Evolutionary conservation across 1,140 invertebrate species (phyloP).

Genomic region (Lepidurus apus): DNA sequence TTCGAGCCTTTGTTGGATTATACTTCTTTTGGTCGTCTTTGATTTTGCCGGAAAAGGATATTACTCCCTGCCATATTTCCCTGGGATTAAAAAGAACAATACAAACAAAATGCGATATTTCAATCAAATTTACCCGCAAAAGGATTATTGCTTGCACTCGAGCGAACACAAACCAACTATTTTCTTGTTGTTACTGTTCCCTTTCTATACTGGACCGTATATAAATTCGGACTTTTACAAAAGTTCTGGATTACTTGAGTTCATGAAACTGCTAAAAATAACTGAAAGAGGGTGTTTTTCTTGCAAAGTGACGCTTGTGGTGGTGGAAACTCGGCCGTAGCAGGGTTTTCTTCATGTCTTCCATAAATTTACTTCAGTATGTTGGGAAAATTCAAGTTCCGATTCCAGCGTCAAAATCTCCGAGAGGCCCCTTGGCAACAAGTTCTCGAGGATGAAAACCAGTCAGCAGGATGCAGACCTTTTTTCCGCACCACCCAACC

Average conservation of each 20-base stretch:
- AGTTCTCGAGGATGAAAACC: slow-evolving; percentile 3
- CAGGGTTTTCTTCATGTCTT: too few species aligned
- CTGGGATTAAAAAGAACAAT: not conserved
- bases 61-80: not conserved
- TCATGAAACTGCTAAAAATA: too few species aligned
- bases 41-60: not conserved
- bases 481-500: not conserved
- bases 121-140: not conserved
- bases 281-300: too few species aligned
- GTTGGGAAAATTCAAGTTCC: too few species aligned
- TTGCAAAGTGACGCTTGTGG: too few species aligned
- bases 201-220: not conserved
- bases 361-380: too few species aligned
- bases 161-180: not conserved
- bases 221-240: too few species aligned
- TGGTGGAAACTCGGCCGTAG: too few species aligned
- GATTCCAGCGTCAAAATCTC: not conserved
- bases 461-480: not conserved
- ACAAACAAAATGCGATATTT: not conserved
- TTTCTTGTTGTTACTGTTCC: not conserved
- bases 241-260: too few species aligned
- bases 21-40: not conserved
- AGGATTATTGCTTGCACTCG: not conserved
- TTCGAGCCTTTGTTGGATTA: not conserved
- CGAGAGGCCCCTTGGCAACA: slow-evolving; percentile 1